phyloP scores from a whole-genome alignment of 1,140 invertebrate species.

The Gerris buenoi region DNA sequence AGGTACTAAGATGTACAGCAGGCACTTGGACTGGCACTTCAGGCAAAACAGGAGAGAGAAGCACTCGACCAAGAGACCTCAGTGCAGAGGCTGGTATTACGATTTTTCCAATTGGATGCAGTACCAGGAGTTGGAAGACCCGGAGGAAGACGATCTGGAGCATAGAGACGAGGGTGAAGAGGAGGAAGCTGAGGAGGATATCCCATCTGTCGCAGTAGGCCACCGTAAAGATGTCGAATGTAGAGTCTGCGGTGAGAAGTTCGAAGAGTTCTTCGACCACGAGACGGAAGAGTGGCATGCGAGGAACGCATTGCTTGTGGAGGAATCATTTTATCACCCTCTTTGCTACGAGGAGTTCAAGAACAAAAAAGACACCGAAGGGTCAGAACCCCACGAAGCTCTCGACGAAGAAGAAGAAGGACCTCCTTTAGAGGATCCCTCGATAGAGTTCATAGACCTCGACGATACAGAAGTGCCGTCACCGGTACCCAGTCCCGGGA shows the following conservation, averaged over 20 bases:
- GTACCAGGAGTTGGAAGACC: constrained; percentile 85
- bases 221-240: constrained; percentile 45
- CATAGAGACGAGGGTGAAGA: constrained; percentile 19
- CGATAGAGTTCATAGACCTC: neutral
- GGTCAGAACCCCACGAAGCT: neutral
- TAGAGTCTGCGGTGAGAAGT: constrained; percentile 75
- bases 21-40: constrained; percentile 96
- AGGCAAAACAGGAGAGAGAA: constrained; percentile 76
- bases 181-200: constrained; percentile 31
- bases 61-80: constrained; percentile 64
- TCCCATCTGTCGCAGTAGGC: constrained; percentile 43
- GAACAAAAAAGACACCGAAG: constrained; percentile 34
- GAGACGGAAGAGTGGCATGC: constrained; percentile 93
- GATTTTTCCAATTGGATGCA: constrained; percentile 81
- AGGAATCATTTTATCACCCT: constrained; percentile 75
- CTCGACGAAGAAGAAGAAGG: neutral
- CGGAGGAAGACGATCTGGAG: constrained; percentile 47
- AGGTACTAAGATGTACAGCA: constrained; percentile 71
- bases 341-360: constrained; percentile 79
- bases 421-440: neutral
- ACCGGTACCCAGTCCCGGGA: neutral
- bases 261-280: constrained; percentile 88
- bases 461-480: neutral
- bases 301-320: constrained; percentile 58
- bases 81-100: constrained; percentile 77